Base-by-base conservation (phyloP, 2,797 vertebrate species). In the Poecilia picta region DNA sequence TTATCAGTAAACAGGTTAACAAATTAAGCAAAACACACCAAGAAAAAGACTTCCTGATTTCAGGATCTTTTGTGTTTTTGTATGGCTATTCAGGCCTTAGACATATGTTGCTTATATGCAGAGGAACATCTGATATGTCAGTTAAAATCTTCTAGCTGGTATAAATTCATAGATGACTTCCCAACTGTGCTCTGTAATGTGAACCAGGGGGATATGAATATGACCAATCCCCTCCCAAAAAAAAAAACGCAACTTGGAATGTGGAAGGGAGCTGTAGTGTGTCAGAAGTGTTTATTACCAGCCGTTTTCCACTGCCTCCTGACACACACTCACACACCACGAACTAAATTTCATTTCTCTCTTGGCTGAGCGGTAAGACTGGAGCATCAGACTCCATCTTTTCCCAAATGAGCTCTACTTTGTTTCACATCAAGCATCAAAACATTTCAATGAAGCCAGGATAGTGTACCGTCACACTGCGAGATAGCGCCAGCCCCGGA, bases 251-350 rank as follows among this genome's bases (percentile, higher is more conserved):
- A 73, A 79, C 88, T 79, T 87, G 82, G 88, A 88, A 86, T 86
- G 86, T 87, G 87, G 89, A 93, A 83, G 84, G 82, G 87, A 91
- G 87, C 87, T 73, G 77, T 55, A 16, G 85, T 89, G 86, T 91
- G 89, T 90, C 87, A 90, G 82, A 88, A 92, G 89, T 93, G 93
- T 92, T 94, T 94, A 93, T 93, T 93, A 93, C 86, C 85, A 91
- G 83, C 87, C 87, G 87, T 92, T 93, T 93, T 91, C 87, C 88
- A 86, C 83, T 81, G 83, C 82, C 80, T 89, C 81, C 81, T 81
- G 81, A 90, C 79, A 79, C 81, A 76, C 79, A 79, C 74, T 45
- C 75, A 7, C 82, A 71, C 73, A 66, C 87, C 55, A 82, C 80
- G 79, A 80, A 78, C 47, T 70, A 76, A 84, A 87, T 91, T 88